Evolutionary conservation across 2,888 invertebrate genomes (phyloP).

Genomic region (Mylabris sibirica): DNA sequence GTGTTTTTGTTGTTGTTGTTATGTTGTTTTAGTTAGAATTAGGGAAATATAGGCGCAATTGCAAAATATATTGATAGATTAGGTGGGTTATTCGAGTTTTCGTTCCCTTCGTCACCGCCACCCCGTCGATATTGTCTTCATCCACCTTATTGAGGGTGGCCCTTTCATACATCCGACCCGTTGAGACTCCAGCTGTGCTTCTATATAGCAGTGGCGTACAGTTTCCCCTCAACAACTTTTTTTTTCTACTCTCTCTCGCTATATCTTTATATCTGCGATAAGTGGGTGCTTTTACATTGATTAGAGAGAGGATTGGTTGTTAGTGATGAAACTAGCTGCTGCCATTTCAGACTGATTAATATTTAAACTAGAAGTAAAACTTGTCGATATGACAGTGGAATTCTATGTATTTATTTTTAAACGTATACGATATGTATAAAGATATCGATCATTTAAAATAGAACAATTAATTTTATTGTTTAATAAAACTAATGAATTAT

Average conservation of each 20-base stretch:
- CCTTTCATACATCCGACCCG: conserved; percentile 26
- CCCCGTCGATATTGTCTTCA: conserved; percentile 16
- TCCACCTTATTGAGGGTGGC: conserved; percentile 22
- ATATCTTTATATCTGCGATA: conserved; percentile 22
- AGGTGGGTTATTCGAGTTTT: neutral
- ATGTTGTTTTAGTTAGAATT: neutral
- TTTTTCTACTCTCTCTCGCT: too few relatives aligned
- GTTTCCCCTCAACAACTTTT: conserved; percentile 16
- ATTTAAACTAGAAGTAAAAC: neutral
- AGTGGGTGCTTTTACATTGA: conserved; percentile 30
- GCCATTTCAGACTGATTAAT: conserved; percentile 29
- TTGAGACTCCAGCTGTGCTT: conserved; percentile 29
- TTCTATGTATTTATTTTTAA: neutral
- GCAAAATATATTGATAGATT: neutral
- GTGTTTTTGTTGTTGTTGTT: neutral
- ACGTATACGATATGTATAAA: too few relatives aligned
- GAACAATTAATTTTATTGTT: conserved; percentile 25
- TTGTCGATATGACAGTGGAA: neutral
- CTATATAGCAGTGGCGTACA: conserved; percentile 22
- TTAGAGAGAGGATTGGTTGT: conserved; percentile 27
- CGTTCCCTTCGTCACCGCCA: neutral
- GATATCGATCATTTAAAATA: neutral
- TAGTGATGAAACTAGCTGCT: conserved; percentile 19
- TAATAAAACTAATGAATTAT: conserved; percentile 24
- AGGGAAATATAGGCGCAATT: neutral